A percentile compares a stretch with the other conserved stretches of the same genome.
These are phyloP conservation scores for Altica lythri DNA, from an alignment of 2,888 invertebrate species.

Conservation along the genomic window DNA sequence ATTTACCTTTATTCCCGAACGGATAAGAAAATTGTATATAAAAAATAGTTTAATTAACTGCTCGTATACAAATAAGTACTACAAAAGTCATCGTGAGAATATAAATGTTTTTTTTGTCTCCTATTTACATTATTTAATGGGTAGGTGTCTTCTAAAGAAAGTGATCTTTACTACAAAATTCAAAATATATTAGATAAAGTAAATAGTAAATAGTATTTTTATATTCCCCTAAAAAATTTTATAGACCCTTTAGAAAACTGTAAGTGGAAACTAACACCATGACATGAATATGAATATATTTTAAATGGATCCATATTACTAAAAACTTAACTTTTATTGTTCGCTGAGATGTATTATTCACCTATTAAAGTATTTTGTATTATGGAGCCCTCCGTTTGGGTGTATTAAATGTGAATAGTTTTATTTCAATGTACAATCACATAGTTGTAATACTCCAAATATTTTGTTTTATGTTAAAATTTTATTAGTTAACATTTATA, in stretches of 20 bases:
- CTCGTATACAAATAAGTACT: slow-evolving; percentile 1
- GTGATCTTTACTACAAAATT: slow-evolving; percentile 25
- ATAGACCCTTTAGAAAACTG: slow-evolving; percentile 17
- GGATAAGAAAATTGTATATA: slow-evolving; percentile 14
- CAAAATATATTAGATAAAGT: slow-evolving; percentile 26
- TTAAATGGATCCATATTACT: slow-evolving; percentile 13
- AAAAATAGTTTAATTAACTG: slow-evolving; percentile 11
- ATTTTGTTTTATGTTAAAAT: slow-evolving; percentile 36
- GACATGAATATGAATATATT: slow-evolving; percentile 5
- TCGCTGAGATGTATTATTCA: not conserved
- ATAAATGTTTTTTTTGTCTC: slow-evolving; percentile 3
- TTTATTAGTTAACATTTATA: slow-evolving; percentile 33
- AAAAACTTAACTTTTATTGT: not conserved
- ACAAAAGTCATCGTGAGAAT: not conserved
- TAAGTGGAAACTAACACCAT: slow-evolving; percentile 25
- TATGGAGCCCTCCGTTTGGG: slow-evolving; percentile 13
- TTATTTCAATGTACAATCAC: slow-evolving; percentile 18
- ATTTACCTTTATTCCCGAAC: slow-evolving; percentile 15
- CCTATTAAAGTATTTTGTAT: slow-evolving; percentile 13
- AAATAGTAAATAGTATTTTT: slow-evolving; percentile 28
- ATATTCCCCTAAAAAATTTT: slow-evolving; percentile 20
- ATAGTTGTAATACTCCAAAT: slow-evolving; percentile 23
- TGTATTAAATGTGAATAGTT: slow-evolving; percentile 19
- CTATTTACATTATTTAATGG: too few relatives aligned
- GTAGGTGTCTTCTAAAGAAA: slow-evolving; percentile 10